phyloP scores from a whole-genome alignment of 2,797 vertebrate genomes.

The Dicrostonyx torquatus region DNA sequence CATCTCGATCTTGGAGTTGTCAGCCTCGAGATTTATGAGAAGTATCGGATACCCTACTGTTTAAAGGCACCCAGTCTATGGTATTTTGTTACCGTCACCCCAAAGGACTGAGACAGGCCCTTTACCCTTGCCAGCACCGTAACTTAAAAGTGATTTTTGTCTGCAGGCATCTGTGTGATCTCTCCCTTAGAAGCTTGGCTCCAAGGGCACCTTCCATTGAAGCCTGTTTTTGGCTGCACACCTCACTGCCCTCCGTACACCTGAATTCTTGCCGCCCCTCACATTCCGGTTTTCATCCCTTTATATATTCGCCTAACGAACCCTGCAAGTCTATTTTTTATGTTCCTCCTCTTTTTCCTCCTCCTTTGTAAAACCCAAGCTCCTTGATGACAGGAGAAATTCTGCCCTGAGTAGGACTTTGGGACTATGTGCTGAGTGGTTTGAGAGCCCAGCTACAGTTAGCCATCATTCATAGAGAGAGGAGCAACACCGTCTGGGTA shows the following conservation, averaged over 20 bases:
- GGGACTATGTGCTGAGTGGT: background rate
- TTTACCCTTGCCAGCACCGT: background rate
- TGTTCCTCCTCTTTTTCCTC: background rate
- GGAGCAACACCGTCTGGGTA: background rate
- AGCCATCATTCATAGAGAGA: background rate
- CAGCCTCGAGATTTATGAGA: background rate
- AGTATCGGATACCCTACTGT: background rate
- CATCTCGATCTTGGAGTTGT: background rate
- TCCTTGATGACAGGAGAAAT: background rate
- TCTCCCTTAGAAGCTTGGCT: background rate
- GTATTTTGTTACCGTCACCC: background rate
- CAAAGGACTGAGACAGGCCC: background rate
- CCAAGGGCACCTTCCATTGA: background rate
- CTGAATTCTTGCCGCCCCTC: background rate
- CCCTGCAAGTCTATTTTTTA: background rate
- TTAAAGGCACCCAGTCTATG: background rate
- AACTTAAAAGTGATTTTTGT: background rate
- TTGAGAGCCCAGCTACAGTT: background rate
- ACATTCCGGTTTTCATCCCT: background rate
- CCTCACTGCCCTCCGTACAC: background rate
- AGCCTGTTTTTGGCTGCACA: background rate
- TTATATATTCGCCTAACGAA: background rate
- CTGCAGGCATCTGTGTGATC: background rate
- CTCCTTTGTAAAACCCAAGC: background rate
- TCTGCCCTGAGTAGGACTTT: background rate